Conservation (phyloP, 2,797 vertebrate genomes). For the Cephalopachus bancanus region DNA sequence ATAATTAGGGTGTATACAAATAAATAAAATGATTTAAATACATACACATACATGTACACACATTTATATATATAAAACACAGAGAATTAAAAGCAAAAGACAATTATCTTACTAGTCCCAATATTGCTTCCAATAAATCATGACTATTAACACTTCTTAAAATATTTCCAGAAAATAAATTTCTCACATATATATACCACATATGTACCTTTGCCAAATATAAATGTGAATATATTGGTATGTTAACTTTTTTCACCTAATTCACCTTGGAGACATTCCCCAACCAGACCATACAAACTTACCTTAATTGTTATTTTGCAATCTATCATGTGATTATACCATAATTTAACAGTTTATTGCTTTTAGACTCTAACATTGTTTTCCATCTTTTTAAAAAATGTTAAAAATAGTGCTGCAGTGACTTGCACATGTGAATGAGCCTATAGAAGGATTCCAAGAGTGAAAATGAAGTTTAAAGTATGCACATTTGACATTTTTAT, state of each 20-base stretch:
- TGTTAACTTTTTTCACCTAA: not conserved
- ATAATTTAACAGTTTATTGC: not conserved
- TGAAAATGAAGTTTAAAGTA: not conserved
- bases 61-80: not conserved
- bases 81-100: conserved; percentile 3
- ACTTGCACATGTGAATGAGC: not conserved
- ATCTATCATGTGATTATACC: not conserved
- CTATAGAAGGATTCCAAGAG: not conserved
- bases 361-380: not conserved
- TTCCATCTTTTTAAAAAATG: not conserved
- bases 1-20: not conserved
- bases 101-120: not conserved
- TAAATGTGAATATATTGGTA: not conserved
- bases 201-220: not conserved
- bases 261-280: not conserved
- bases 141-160: not conserved
- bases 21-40: not conserved
- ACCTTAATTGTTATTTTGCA: not conserved
- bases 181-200: not conserved
- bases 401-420: not conserved
- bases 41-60: no score
- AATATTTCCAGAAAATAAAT: not conserved
- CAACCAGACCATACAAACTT: not conserved
- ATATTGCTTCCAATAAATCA: not conserved
- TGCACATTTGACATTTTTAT: not conserved